phyloP scores from a whole-genome alignment of 2,113 vertebrate species.

The Bubo blakistoni region DNA sequence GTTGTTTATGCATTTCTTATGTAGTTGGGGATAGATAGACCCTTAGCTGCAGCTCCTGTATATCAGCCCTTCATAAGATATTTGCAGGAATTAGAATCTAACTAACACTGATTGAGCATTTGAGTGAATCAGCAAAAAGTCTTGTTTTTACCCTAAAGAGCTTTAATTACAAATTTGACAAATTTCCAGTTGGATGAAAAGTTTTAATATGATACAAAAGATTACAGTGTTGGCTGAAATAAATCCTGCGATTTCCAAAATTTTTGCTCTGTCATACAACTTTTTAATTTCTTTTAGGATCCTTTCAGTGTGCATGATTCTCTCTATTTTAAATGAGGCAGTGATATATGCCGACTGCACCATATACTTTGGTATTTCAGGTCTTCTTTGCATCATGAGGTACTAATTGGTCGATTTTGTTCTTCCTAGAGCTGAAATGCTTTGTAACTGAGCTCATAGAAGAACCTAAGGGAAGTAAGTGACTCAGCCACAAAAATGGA shows the following conservation, averaged over 20 bases:
- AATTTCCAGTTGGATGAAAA: neutral
- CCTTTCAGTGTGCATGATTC: neutral
- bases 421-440: neutral
- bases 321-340: neutral
- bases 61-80: neutral
- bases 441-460: neutral
- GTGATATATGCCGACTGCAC: neutral
- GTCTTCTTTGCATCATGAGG: neutral
- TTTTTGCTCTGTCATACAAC: neutral
- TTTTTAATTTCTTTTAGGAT: neutral
- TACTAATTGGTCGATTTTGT: accelerated
- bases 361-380: neutral
- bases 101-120: neutral
- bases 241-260: neutral
- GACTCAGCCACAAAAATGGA: neutral
- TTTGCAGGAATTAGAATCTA: neutral
- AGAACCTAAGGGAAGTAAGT: neutral
- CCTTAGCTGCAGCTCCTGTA: neutral
- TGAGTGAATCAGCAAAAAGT: neutral
- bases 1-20: neutral
- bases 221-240: neutral
- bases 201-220: neutral
- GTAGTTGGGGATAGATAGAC: neutral
- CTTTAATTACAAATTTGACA: neutral
- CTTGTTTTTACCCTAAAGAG: neutral